Percentiles rank a stretch among this genome's conserved stretches.
These are phyloP conservation scores for Papilio protenor DNA, from an alignment of 2,888 invertebrate species.

Conservation along the genomic window DNA sequence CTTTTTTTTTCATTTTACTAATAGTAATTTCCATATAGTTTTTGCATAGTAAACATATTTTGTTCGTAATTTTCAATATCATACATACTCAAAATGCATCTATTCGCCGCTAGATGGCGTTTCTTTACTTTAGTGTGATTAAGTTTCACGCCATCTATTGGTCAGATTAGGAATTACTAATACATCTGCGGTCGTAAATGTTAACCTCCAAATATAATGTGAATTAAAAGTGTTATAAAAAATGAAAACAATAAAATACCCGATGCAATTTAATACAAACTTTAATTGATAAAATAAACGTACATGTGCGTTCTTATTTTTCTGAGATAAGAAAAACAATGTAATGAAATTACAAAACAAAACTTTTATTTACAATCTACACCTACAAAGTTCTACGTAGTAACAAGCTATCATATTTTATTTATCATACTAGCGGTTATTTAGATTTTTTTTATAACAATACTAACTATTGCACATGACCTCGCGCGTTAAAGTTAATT, in stretches of 20 bases:
- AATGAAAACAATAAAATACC: neutral
- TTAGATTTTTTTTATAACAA: too few species aligned
- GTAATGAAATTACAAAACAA: neutral
- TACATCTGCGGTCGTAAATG: neutral
- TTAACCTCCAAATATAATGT: neutral
- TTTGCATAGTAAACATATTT: too few species aligned
- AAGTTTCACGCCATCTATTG: neutral
- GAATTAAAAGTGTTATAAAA: neutral
- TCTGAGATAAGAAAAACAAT: neutral
- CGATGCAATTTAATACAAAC: neutral
- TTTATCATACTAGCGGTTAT: too few species aligned
- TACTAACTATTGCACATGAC: too few species aligned
- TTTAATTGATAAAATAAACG: neutral
- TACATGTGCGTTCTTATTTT: neutral
- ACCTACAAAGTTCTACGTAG: too few species aligned
- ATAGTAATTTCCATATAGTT: neutral
- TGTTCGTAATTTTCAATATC: too few species aligned
- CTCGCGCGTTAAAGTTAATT: too few species aligned
- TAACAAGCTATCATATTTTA: too few species aligned
- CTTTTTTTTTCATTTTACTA: neutral
- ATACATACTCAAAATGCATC: neutral
- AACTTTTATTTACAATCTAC: too few species aligned
- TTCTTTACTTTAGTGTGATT: neutral
- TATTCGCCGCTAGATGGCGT: constrained; percentile 1
- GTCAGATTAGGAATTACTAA: neutral